Percentiles rank a stretch among this genome's conserved stretches.
These are phyloP conservation scores for Osmerus mordax DNA, from an alignment of 2,113 vertebrate genomes.

Conservation along the genomic window DNA sequence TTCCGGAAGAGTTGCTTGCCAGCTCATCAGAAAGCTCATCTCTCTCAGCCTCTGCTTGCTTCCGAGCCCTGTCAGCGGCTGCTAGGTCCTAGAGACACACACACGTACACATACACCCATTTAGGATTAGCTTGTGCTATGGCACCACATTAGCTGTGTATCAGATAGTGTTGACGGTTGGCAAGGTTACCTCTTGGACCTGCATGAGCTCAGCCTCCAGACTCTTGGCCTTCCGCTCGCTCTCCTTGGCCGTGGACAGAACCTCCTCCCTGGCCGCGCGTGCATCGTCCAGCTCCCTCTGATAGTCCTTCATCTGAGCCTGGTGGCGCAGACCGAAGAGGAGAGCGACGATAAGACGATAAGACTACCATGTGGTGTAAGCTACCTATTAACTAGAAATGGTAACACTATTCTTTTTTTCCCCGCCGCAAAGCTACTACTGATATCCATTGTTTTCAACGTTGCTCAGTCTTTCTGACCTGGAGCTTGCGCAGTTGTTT, in stretches of 20 bases:
- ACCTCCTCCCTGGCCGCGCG: constrained; percentile 84
- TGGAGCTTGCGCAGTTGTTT: constrained; percentile 91
- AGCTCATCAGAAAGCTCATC: constrained; percentile 88
- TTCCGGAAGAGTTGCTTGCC: constrained; percentile 77
- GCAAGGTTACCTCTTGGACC: constrained; percentile 83
- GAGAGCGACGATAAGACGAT: neutral
- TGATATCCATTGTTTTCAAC: neutral
- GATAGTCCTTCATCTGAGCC: constrained; percentile 92
- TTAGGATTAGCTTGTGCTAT: neutral
- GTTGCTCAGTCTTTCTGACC: constrained; percentile 59
- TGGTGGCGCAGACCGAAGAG: constrained; percentile 42
- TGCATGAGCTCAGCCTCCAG: constrained; percentile 86
- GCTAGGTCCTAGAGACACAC: constrained; percentile 79
- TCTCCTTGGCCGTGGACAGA: constrained; percentile 82
- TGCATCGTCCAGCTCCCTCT: constrained; percentile 89
- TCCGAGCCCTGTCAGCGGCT: constrained; percentile 83
- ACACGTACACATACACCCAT: neutral
- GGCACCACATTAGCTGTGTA: neutral
- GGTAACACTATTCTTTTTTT: too few species aligned
- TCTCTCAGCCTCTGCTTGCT: constrained; percentile 86
- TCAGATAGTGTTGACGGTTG: neutral
- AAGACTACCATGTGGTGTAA: too few species aligned
- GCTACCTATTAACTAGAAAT: too few species aligned
- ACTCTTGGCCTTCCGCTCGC: constrained; percentile 86
- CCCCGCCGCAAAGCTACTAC: too few species aligned